A percentile compares a stretch with the other conserved stretches of the same genome.
Conservation (phyloP, 1,140 invertebrate genomes). For the Anthonomus grandis region DNA sequence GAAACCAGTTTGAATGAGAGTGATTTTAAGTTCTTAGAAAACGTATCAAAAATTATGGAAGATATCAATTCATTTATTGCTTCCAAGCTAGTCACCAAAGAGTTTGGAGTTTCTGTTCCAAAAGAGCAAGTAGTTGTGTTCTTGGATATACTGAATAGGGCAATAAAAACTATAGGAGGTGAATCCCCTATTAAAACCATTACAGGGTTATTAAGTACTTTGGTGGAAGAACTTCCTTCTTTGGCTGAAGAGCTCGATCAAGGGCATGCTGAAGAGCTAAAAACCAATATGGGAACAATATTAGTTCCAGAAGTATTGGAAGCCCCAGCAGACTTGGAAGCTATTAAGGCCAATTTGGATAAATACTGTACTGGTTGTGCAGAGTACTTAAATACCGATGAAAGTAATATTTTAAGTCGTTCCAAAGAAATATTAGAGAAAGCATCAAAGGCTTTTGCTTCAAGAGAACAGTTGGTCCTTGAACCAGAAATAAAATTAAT, state of each 20-base stretch:
- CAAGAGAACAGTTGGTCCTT: not conserved
- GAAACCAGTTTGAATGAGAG: constrained; percentile 32
- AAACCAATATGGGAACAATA: constrained; percentile 25
- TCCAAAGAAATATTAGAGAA: constrained; percentile 18
- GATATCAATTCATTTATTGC: constrained; percentile 32
- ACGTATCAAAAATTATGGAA: constrained; percentile 29
- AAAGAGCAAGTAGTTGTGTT: constrained; percentile 25
- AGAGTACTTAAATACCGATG: constrained; percentile 24
- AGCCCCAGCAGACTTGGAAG: not conserved
- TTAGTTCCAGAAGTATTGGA: constrained; percentile 15
- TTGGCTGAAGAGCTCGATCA: constrained; percentile 26
- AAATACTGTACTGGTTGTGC: constrained; percentile 10
- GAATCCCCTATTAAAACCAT: constrained; percentile 29
- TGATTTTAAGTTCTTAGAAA: constrained; percentile 36
- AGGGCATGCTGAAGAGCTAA: constrained; percentile 24
- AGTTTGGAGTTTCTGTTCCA: constrained; percentile 8
- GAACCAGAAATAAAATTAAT: constrained; percentile 6
- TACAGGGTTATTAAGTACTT: constrained; percentile 17
- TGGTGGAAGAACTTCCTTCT: constrained; percentile 24
- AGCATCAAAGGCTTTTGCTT: constrained; percentile 5
- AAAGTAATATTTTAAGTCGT: constrained; percentile 18
- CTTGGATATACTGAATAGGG: constrained; percentile 32
- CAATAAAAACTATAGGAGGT: constrained; percentile 24
- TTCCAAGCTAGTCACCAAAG: constrained; percentile 16
- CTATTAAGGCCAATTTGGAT: constrained; percentile 4